Percentiles rank a stretch among this genome's conserved stretches.
Conservation (phyloP, 2,888 invertebrate species). For the Bombylius discolor region DNA sequence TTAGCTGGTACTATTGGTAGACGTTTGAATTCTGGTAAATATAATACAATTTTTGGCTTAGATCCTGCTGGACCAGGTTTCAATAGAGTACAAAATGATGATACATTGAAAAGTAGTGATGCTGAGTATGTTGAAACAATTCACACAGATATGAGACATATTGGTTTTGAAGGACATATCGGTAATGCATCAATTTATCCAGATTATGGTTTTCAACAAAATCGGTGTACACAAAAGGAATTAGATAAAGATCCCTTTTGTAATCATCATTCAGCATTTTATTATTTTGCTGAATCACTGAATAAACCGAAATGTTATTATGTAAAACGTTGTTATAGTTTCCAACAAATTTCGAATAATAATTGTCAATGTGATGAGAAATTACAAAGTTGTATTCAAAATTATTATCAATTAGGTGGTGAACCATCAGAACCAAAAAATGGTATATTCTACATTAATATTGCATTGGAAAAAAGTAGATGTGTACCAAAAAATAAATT, state of each 20-base stretch:
- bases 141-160: slow-evolving; percentile 28
- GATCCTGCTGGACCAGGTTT: slow-evolving; percentile 30
- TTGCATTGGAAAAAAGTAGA: too few species aligned
- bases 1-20: slow-evolving; percentile 33
- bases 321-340: slow-evolving; percentile 3
- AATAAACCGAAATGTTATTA: slow-evolving; percentile 2
- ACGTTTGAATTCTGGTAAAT: slow-evolving; percentile 12
- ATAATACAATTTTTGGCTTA: slow-evolving; percentile 31
- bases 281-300: slow-evolving; percentile 12
- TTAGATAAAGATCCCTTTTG: background rate
- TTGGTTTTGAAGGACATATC: slow-evolving; percentile 29
- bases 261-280: slow-evolving; percentile 26
- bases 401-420: slow-evolving; percentile 28
- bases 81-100: background rate
- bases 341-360: background rate
- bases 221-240: slow-evolving; percentile 19
- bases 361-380: background rate
- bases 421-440: slow-evolving; percentile 31
- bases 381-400: background rate
- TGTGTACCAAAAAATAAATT: too few species aligned
- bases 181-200: slow-evolving; percentile 37
- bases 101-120: background rate
- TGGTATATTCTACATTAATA: slow-evolving; percentile 28
- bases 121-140: slow-evolving; percentile 32
- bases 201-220: slow-evolving; percentile 33